Evolutionary conservation across 2,888 invertebrate genomes (phyloP).

Genomic region (Luffia ferchaultella): DNA sequence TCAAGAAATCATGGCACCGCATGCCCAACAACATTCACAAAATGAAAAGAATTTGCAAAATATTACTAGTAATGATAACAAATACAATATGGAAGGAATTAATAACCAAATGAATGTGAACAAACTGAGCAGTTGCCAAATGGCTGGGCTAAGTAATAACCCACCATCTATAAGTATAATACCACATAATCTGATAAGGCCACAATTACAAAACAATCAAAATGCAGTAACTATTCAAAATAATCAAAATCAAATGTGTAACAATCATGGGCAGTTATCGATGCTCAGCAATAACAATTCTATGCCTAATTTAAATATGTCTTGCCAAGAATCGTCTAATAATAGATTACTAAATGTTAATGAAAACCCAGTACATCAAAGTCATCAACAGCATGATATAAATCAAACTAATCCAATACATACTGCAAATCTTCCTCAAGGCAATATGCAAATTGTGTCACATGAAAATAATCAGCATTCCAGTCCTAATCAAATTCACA

Average conservation of each 20-base stretch:
- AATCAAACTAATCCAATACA: slow-evolving; percentile 23
- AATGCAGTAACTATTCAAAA: slow-evolving; percentile 38
- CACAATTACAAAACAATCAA: slow-evolving; percentile 42
- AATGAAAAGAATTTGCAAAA: slow-evolving; percentile 54
- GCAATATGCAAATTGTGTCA: slow-evolving; percentile 48
- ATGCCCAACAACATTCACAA: slow-evolving; percentile 50
- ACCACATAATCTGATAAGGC: slow-evolving; percentile 47
- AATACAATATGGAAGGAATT: slow-evolving; percentile 36
- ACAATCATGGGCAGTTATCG: slow-evolving; percentile 40
- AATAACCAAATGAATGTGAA: slow-evolving; percentile 46
- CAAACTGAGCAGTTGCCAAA: slow-evolving; percentile 53
- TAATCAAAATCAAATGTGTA: slow-evolving; percentile 50
- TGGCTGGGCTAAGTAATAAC: slow-evolving; percentile 34
- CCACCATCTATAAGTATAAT: slow-evolving; percentile 50
- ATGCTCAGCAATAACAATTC: slow-evolving; percentile 48
- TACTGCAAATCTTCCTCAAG: slow-evolving; percentile 39
- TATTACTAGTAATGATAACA: slow-evolving; percentile 44
- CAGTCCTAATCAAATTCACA: slow-evolving; percentile 51
- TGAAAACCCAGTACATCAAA: slow-evolving; percentile 35
- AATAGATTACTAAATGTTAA: slow-evolving; percentile 37
- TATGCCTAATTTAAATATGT: slow-evolving; percentile 46
- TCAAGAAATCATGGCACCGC: slow-evolving; percentile 56
- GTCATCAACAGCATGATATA: slow-evolving; percentile 40
- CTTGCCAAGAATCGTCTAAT: slow-evolving; percentile 47
- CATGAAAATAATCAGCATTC: slow-evolving; percentile 42